phyloP scores from a whole-genome alignment of 2,113 vertebrate species.

The Zosterops lateralis region DNA sequence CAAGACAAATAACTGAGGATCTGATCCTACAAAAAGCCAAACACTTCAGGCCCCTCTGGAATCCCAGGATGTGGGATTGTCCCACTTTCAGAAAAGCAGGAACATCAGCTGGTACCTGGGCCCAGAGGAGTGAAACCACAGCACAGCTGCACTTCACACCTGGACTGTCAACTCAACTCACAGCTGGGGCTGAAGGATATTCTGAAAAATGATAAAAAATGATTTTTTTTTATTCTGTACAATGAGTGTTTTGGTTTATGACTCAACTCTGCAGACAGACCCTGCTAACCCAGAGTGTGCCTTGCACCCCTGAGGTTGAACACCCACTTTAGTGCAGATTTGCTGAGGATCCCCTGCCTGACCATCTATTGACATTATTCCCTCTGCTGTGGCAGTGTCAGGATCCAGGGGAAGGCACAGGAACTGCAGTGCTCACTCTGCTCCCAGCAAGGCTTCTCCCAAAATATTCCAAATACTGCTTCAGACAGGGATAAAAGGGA shows the following conservation, averaged over 20 bases:
- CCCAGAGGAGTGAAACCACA: not conserved
- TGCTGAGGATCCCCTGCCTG: not conserved
- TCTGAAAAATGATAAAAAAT: not conserved
- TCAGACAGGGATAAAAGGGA: not conserved
- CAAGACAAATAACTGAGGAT: not conserved
- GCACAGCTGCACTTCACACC: not conserved
- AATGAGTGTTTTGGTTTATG: not conserved
- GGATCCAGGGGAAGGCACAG: accelerated
- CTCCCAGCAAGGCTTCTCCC: not conserved
- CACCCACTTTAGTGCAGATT: not conserved
- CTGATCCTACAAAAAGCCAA: not conserved
- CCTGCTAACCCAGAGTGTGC: not conserved
- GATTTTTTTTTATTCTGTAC: not conserved
- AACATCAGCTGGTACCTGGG: accelerated
- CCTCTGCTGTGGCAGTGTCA: not conserved
- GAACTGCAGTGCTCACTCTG: not conserved
- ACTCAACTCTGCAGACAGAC: not conserved
- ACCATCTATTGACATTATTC: not conserved
- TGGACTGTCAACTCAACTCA: not conserved
- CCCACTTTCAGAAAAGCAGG: not conserved
- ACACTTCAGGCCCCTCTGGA: not conserved
- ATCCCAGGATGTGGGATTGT: not conserved
- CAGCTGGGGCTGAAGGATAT: accelerated
- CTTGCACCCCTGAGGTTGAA: accelerated
- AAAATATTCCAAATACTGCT: not conserved